These are phyloP conservation scores for Marasmarcha lunaedactyla DNA, from an alignment of 2,888 invertebrate genomes.

Conservation along the genomic window DNA sequence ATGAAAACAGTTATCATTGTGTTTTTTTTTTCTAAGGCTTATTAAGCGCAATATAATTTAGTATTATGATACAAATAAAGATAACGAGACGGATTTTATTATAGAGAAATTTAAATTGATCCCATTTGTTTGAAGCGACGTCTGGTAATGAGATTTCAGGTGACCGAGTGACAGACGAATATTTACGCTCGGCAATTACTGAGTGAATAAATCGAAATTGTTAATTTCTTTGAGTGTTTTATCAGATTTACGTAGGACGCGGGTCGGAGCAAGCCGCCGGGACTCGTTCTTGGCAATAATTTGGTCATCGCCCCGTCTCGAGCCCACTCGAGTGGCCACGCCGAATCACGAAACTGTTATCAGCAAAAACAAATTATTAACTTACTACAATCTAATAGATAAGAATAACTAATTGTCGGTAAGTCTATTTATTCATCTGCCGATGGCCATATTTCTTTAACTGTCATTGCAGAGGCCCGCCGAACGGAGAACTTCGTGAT, in stretches of 20 bases:
- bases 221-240: slow-evolving; percentile 37
- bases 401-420: slow-evolving; percentile 41
- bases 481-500: slow-evolving; percentile 44
- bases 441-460: slow-evolving; percentile 32
- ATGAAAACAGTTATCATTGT: too few relatives aligned
- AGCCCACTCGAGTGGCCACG: slow-evolving; percentile 21
- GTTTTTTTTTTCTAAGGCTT: too few relatives aligned
- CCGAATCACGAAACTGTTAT: slow-evolving; percentile 14
- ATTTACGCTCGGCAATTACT: slow-evolving; percentile 9
- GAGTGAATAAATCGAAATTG: slow-evolving; percentile 17
- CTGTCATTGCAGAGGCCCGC: slow-evolving; percentile 37
- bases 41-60: background rate
- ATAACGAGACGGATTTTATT: too few relatives aligned
- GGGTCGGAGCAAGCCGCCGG: slow-evolving; percentile 28
- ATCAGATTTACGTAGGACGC: slow-evolving; percentile 37
- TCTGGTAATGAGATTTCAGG: background rate
- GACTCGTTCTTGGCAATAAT: slow-evolving; percentile 57
- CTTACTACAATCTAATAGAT: slow-evolving; percentile 38
- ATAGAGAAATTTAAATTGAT: too few relatives aligned
- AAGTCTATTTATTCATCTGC: slow-evolving; percentile 36
- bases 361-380: background rate
- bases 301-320: slow-evolving; percentile 54
- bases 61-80: too few relatives aligned
- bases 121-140: background rate
- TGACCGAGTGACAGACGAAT: background rate